Percentiles rank a stretch among this genome's conserved stretches.
phyloP scores from a whole-genome alignment of 1,140 invertebrate genomes.

The Pseudoatta argentina region DNA sequence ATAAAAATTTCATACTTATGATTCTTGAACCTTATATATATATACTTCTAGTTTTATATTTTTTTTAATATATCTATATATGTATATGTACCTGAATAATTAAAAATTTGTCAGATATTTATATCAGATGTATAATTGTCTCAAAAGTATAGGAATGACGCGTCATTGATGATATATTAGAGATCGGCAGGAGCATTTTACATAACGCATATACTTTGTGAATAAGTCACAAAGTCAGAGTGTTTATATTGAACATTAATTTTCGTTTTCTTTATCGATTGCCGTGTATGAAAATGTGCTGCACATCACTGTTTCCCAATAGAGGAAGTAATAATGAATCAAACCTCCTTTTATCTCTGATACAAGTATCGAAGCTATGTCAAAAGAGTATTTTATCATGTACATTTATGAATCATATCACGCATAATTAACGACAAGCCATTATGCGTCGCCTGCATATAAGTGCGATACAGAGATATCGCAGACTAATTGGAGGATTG shows the following conservation, averaged over 20 bases:
- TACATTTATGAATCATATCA: constrained; percentile 13
- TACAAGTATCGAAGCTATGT: constrained; percentile 26
- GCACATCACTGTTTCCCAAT: constrained; percentile 53
- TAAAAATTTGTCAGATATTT: constrained; percentile 41
- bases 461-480: constrained; percentile 29
- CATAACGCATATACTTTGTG: constrained; percentile 20
- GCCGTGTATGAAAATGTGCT: constrained; percentile 59
- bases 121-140: constrained; percentile 15
- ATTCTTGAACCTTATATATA: constrained; percentile 44
- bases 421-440: constrained; percentile 22
- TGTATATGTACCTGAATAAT: constrained; percentile 53
- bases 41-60: constrained; percentile 47
- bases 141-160: constrained; percentile 2
- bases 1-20: constrained; percentile 41
- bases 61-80: constrained; percentile 15
- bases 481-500: constrained; percentile 56
- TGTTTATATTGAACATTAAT: constrained; percentile 41
- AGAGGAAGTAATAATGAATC: constrained; percentile 40
- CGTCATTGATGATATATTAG: constrained; percentile 28
- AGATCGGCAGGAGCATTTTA: constrained; percentile 29
- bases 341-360: constrained; percentile 61
- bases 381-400: constrained; percentile 36
- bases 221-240: constrained; percentile 25
- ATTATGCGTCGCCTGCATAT: neutral
- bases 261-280: constrained; percentile 47